Evolutionary conservation across 2,888 invertebrate species (phyloP), one percentile per base, ranked within the genome.

Genomic region (Calameuta idolon): DNA sequence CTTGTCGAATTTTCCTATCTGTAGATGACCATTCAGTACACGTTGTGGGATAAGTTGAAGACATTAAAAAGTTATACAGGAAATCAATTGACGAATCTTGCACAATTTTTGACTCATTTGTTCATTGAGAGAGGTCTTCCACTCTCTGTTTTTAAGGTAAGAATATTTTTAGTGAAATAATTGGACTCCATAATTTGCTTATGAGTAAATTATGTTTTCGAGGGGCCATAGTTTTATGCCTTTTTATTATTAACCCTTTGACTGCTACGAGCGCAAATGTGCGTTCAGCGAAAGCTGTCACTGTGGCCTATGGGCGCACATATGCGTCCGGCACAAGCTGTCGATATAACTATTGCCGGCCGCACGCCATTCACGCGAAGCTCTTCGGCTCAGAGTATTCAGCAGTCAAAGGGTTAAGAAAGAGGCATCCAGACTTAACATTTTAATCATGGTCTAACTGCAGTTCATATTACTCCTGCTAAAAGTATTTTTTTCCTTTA

Each of bases 21-120:
- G 31, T 92, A 98, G 96, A 94, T 98, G 87, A 96, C 96, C 0
- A 94, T 97, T 79, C 98, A 98, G 90, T 98, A 95, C 91, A 94
- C 96, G 0, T 91, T 97, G 11, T 99, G 98, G 98, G 98, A 99
- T 91, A 96, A 97, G 89, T 94, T 98, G 34, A 97, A 97, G 89
- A 95, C 96, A 69, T 91, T 98, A 69, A 93, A 95, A 15, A 92
- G 93, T 3, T 93, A 96, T 75, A 93, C 94, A 0, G 93, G 94
- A 76, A 92, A 92, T 15, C 94, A 96, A 86, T 91, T 95, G 73
- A 93, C 94, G 0, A 97, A 98, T 90, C 91, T 99, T 83, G 96
- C 97, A 0, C 94, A 95, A 89, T 94, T 98, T 80, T 91, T 98
- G 9, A 94, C 94, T 11, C 95, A 97, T 88, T 92, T 98, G n/a